Conservation (phyloP, 2,113 vertebrate species). For the Acinonyx jubatus region DNA sequence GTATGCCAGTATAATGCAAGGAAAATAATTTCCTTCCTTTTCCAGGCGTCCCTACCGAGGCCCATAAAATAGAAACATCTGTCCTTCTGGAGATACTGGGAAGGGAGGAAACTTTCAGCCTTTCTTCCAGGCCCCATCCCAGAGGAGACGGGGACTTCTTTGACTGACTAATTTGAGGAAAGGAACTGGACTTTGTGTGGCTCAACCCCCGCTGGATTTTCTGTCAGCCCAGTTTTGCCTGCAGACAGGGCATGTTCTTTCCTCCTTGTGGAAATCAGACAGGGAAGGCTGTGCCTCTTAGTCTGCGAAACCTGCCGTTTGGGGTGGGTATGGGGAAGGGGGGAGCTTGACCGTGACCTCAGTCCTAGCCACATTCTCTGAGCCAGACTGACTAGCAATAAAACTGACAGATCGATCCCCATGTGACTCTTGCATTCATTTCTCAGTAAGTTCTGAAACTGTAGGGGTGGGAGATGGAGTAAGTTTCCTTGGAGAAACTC, state of each 20-base stretch:
- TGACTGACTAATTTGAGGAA: constrained; percentile 26
- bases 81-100: constrained; percentile 60
- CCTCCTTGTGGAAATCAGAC: background rate
- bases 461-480: background rate
- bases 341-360: background rate
- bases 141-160: constrained; percentile 44
- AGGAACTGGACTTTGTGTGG: background rate
- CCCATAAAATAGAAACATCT: constrained; percentile 73
- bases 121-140: constrained; percentile 64
- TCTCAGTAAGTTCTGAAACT: background rate
- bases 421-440: background rate
- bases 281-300: background rate
- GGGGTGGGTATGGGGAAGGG: background rate
- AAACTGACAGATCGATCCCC: background rate
- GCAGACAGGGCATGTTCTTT: background rate
- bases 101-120: constrained; percentile 61
- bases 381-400: background rate
- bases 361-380: background rate
- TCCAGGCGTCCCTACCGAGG: constrained; percentile 48
- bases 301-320: background rate
- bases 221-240: background rate
- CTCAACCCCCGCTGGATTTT: background rate
- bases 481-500: background rate
- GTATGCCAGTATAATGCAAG: background rate
- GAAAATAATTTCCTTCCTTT: constrained; percentile 59